A percentile compares a stretch with the other conserved stretches of the same genome.
Evolutionary conservation across 2,113 vertebrate genomes (phyloP).

Genomic region (Chrysochloris asiatica): DNA sequence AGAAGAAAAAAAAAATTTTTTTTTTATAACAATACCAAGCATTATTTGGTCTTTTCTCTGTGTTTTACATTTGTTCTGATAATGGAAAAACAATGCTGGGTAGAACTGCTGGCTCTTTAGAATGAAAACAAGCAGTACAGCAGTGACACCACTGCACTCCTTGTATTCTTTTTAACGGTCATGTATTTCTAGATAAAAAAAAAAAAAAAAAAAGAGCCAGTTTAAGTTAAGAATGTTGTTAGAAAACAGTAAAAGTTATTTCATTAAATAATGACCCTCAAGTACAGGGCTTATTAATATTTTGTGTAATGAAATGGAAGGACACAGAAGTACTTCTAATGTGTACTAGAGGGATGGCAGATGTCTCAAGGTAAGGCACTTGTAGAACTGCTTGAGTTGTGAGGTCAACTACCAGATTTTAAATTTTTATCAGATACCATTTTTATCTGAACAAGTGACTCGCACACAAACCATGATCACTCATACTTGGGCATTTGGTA

Average conservation of each 20-base stretch:
- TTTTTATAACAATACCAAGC: background rate
- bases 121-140: background rate
- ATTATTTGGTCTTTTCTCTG: background rate
- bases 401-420: background rate
- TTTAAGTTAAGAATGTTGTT: background rate
- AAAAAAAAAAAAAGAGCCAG: background rate
- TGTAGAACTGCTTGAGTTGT: background rate
- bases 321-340: background rate
- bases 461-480: background rate
- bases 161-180: background rate
- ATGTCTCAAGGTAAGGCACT: background rate
- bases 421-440: background rate
- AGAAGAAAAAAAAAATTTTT: background rate
- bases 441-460: background rate
- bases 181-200: background rate
- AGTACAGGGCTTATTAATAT: background rate
- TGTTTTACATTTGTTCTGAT: background rate
- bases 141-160: background rate
- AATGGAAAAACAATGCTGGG: background rate
- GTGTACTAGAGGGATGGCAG: background rate
- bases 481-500: background rate
- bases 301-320: background rate
- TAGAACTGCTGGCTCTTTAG: background rate
- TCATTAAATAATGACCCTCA: background rate
- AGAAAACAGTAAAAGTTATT: background rate